phyloP scores from a whole-genome alignment of 1,140 invertebrate species.

The Apis florea region DNA sequence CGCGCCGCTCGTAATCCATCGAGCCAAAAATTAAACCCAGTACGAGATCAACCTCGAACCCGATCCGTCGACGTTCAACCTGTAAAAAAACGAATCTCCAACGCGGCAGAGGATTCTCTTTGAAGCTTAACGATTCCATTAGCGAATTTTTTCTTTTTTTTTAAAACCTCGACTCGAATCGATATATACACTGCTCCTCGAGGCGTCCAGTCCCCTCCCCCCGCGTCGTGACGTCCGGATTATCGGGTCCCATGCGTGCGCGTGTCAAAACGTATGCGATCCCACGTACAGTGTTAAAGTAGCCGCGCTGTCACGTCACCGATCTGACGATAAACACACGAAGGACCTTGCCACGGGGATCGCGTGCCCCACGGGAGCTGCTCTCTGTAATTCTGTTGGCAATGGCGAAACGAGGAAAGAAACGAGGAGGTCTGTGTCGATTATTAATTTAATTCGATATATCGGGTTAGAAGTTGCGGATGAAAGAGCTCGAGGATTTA shows the following conservation, averaged over 20 bases:
- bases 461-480: no score
- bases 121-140: conserved; percentile 31
- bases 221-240: conserved; percentile 41
- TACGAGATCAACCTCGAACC: no score
- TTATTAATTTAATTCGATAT: no score
- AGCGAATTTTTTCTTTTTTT: neutral
- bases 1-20: no score
- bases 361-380: conserved; percentile 46
- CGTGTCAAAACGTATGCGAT: conserved; percentile 56
- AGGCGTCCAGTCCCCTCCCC: no score
- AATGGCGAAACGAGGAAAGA: neutral
- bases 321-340: conserved; percentile 41
- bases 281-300: conserved; percentile 30
- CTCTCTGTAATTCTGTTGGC: conserved; percentile 51
- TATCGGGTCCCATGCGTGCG: conserved; percentile 44
- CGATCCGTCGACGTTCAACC: neutral
- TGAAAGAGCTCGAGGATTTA: no score
- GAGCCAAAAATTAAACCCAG: no score
- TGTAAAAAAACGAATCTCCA: neutral
- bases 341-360: neutral
- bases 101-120: neutral
- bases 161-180: no score
- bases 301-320: conserved; percentile 37
- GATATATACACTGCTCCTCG: no score
- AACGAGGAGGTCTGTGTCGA: no score